Evolutionary conservation across 2,797 vertebrate species (phyloP), one percentile per base, ranked within the genome.

Genomic region (Zalophus californianus): DNA sequence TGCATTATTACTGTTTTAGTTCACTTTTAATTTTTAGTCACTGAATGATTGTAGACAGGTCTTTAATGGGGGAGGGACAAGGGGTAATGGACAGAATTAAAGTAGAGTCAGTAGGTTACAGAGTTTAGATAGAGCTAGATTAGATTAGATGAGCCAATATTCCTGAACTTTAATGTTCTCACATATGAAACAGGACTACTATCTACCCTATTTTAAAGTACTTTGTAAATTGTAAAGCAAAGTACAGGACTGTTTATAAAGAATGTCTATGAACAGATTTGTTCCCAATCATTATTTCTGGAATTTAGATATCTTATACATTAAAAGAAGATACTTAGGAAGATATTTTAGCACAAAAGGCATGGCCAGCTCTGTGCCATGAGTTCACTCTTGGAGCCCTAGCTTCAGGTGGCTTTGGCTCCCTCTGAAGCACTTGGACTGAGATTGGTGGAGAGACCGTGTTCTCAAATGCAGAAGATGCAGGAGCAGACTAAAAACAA

Each of bases 221-320:
- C 18, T 91, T 54, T 50, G 1, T 82, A 79, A 94, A 77, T 41
- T 91, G 32, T 89, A 86, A 94, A 73, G 25, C 56, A 11, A 20
- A 82, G 58, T 77, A 38, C 7, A 85, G 87, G 60, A 66, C 62
- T 91, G 10, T 90, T 93, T 93, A 64, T 10, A 68, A 70, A 95
- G 77, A 84, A 80, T 77, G 13, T 60, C 50, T 86, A 66, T 11
- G n/a, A 80, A n/a, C 25, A 86, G 16, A 93, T 89, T 90, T 84
- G 44, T 96, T 84, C 32, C 13, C 27, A 38, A 3, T 80, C 54
- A 97, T 95, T 92, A 84, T 87, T 95, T 95, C 56, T 96, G 38
- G n/a, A 92, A 96, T 90, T 90, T 93, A 87, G 62, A 82, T 87
- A 80, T 86, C 35, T 70, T 27, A 68, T 96, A 79, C 3, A 44